Conservation (phyloP, 2,888 invertebrate genomes). For the Lamellibrachia satsuma region DNA sequence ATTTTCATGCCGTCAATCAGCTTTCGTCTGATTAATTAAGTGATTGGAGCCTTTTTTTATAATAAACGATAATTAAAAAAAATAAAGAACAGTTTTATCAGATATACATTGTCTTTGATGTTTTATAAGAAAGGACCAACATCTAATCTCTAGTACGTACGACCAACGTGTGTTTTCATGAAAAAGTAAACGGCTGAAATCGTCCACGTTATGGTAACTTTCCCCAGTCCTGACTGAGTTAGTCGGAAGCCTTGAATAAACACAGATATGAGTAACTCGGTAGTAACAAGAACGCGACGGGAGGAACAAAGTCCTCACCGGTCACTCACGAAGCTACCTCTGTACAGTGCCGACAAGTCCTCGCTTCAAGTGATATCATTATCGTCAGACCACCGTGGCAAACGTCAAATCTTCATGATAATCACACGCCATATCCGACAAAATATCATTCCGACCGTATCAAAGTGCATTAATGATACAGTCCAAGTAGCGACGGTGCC, state of each 20-base stretch:
- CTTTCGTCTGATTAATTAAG: not conserved
- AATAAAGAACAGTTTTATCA: no score
- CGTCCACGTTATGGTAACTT: not conserved
- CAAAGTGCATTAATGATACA: not conserved
- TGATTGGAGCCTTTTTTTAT: not conserved
- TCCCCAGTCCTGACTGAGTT: not conserved
- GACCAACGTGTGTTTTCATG: no score
- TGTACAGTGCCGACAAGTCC: not conserved
- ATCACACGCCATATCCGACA: conserved; percentile 2
- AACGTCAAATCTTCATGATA: not conserved
- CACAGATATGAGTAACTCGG: not conserved
- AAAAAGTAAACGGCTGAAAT: no score
- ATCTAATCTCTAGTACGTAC: no score
- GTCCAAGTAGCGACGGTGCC: not conserved
- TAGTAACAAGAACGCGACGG: not conserved
- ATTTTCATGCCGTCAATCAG: not conserved
- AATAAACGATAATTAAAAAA: not conserved
- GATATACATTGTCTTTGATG: no score
- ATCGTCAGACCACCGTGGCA: not conserved
- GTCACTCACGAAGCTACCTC: not conserved
- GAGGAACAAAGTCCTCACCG: not conserved
- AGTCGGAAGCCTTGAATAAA: not conserved
- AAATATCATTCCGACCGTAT: conserved; percentile 17
- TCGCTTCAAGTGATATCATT: not conserved
- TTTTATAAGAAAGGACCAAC: no score